Evolutionary conservation across 2,113 vertebrate species (phyloP), one percentile per base, ranked within the genome.

Genomic region (Ia io): DNA sequence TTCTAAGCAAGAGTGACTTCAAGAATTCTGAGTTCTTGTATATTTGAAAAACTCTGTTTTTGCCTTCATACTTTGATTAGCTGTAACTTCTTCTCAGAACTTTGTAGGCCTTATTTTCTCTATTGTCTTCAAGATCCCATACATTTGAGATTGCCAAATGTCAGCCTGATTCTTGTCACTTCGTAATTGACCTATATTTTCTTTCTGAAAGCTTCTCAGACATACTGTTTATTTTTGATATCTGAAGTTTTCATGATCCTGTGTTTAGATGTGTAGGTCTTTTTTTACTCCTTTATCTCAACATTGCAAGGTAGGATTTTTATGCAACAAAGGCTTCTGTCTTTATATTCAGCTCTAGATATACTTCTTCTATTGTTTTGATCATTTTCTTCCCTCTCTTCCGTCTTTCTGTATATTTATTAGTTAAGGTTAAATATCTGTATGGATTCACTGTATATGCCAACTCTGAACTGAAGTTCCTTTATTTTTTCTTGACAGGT

Each of bases 151-250:
- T 88, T 77, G 20, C 53, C 42, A 65, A 49, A 84, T 79, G 13
- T 67, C 28, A 47, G 20, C 5, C 16, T 92, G 30, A 94, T 73
- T 70, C 37, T 42, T 90, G 8, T 53, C 76, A 13, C 28, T 77
- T 69, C 70, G 40, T 76, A 85, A 92, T 59, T 56, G 49, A 84
- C 44, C 11, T 88, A 14, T 25, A 35, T 90, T 86, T 93, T 86
- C 78, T 91, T 86, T 76, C n/a, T 89, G 59, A 71, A 92, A 71
- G 4, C 22, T 92, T 91, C 95, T 91, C 70, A 84, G 20, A 76
- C 63, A 70, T 79, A 3, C 47, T 63, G 30, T 30, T 85, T 88
- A 85, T 88, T 74, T 74, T 92, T 25, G 37, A 5, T 42, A 79
- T n/a, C 67, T 92, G 18, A 94, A 79, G 53, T 85, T 49, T 63